Evolutionary conservation across 1,140 invertebrate species (phyloP).

Genomic region (Leptinotarsa lineolata): DNA sequence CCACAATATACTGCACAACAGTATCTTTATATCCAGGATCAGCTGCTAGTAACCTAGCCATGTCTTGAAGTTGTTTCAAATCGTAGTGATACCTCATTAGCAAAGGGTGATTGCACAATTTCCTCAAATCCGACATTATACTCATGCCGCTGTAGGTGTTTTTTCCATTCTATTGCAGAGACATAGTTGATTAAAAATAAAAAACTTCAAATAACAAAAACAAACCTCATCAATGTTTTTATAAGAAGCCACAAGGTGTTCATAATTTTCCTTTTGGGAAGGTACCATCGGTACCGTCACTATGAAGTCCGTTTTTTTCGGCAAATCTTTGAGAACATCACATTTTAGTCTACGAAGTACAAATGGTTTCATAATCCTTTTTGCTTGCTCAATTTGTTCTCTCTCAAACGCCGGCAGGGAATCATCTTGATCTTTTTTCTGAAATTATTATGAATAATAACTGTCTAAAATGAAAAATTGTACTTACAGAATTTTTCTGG

Average conservation of each 20-base stretch:
- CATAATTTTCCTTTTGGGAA: slow-evolving; percentile 76
- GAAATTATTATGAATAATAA: slow-evolving; percentile 23
- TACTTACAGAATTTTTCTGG: slow-evolving; percentile 68
- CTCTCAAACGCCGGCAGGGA: slow-evolving; percentile 79
- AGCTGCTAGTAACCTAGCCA: slow-evolving; percentile 74
- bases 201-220: slow-evolving; percentile 42
- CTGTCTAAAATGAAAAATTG: neutral
- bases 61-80: slow-evolving; percentile 69
- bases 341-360: slow-evolving; percentile 87
- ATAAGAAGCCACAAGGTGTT: slow-evolving; percentile 74
- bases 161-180: slow-evolving; percentile 29
- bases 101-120: slow-evolving; percentile 87
- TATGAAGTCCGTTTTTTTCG: slow-evolving; percentile 75
- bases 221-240: slow-evolving; percentile 63
- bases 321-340: slow-evolving; percentile 82
- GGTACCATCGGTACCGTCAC: slow-evolving; percentile 68
- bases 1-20: slow-evolving; percentile 79
- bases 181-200: neutral
- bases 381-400: slow-evolving; percentile 89
- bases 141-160: slow-evolving; percentile 65
- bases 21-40: slow-evolving; percentile 78
- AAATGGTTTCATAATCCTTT: slow-evolving; percentile 95
- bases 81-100: slow-evolving; percentile 79
- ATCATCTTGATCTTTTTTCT: slow-evolving; percentile 51
- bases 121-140: slow-evolving; percentile 88